These are phyloP conservation scores for Corythornis vintsioides DNA, from an alignment of 2,113 vertebrate species.

Conservation along the genomic window DNA sequence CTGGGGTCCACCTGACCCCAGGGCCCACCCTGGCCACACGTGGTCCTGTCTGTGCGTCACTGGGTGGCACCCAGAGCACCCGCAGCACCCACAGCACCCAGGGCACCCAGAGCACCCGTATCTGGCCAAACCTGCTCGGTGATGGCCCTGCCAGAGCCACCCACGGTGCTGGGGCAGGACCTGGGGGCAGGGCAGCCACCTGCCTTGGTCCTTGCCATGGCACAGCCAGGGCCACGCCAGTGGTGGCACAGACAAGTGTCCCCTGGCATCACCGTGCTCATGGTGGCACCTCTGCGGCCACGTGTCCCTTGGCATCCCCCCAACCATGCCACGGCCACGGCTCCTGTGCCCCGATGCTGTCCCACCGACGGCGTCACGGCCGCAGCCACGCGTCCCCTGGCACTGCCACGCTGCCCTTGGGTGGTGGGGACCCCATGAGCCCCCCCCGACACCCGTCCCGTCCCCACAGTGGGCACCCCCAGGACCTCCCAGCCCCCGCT, in stretches of 20 bases:
- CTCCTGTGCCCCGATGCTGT: too few relatives aligned
- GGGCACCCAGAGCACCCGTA: too few relatives aligned
- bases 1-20: not conserved
- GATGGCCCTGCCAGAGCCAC: not conserved
- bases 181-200: not conserved
- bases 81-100: too few relatives aligned
- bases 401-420: fast-evolving
- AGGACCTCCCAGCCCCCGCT: slow-evolving; percentile 26
- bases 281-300: not conserved
- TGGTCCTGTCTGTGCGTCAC: not conserved
- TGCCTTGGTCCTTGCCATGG: fast-evolving
- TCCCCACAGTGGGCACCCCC: not conserved
- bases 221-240: fast-evolving
- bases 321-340: too few relatives aligned
- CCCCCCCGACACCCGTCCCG: not conserved
- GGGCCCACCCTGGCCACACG: fast-evolving
- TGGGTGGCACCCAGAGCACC: not conserved
- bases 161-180: not conserved
- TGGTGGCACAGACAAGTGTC: not conserved
- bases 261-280: too few relatives aligned
- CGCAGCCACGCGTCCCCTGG: not conserved
- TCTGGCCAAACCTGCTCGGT: not conserved
- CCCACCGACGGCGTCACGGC: not conserved
- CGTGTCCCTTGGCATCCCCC: too few relatives aligned
- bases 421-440: not conserved